phyloP scores from a whole-genome alignment of 2,113 vertebrate genomes.

The Phasianus colchicus region DNA sequence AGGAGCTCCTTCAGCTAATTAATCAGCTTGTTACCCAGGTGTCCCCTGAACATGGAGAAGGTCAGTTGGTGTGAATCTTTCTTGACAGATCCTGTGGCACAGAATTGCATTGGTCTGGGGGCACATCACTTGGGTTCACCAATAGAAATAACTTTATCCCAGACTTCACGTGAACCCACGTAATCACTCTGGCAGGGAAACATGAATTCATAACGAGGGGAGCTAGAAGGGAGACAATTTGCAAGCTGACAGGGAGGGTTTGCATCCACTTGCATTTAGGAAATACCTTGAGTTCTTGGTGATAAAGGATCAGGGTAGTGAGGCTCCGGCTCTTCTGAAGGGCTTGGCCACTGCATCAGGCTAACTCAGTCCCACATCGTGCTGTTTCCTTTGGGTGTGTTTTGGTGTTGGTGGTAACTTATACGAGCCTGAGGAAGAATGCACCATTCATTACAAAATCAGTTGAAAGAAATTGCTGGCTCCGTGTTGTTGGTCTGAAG shows the following conservation, averaged over 20 bases:
- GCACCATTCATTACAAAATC: neutral
- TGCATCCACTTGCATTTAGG: neutral
- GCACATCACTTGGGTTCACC: neutral
- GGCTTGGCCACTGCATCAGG: fast-evolving
- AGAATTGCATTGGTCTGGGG: neutral
- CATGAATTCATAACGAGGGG: neutral
- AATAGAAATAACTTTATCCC: neutral
- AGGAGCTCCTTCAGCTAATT: neutral
- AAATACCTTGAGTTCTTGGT: neutral
- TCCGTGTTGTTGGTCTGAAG: neutral
- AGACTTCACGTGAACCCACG: neutral
- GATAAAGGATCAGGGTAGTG: neutral
- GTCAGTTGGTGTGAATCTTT: neutral
- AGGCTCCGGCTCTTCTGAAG: neutral
- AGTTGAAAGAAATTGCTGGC: constrained; percentile 13
- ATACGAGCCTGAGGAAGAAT: neutral
- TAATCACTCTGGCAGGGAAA: neutral
- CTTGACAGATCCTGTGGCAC: neutral
- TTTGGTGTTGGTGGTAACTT: neutral
- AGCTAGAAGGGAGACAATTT: neutral
- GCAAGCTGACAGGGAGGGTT: neutral
- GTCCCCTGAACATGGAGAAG: neutral
- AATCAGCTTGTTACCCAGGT: too few species aligned
- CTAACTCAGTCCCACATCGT: neutral
- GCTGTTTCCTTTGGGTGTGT: neutral